Evolutionary conservation across 2,797 vertebrate species (phyloP).

Genomic region (Psittacula echo): DNA sequence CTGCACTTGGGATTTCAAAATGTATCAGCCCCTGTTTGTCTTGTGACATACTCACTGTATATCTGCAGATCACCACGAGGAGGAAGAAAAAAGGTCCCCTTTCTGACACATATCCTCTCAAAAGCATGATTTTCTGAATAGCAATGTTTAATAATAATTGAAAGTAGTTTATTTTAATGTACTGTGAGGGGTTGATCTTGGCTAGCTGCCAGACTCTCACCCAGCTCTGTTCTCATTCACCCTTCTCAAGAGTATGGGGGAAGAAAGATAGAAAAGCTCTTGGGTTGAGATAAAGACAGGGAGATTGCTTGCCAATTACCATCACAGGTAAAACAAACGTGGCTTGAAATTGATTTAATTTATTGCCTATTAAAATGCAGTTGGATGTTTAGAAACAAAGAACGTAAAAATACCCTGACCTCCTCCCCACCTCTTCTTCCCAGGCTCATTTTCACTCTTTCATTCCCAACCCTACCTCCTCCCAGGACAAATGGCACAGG

Average conservation of each 20-base stretch:
- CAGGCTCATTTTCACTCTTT: background rate
- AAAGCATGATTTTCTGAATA: background rate
- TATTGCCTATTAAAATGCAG: background rate
- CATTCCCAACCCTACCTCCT: background rate
- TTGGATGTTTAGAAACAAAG: background rate
- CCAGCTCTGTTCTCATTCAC: background rate
- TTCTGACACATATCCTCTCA: background rate
- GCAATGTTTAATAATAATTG: background rate
- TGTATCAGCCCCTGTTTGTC: background rate
- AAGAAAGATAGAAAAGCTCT: background rate
- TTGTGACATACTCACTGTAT: background rate
- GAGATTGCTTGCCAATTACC: background rate
- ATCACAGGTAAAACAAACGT: background rate
- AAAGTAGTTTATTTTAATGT: background rate
- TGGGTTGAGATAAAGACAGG: background rate
- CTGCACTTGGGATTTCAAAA: background rate
- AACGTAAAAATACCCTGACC: background rate
- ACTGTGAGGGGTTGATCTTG: background rate
- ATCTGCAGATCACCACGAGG: background rate
- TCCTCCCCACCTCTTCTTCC: accelerated
- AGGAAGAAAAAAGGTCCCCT: background rate
- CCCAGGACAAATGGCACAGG: background rate
- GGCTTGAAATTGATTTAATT: background rate
- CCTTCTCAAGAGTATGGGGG: background rate
- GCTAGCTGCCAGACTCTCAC: background rate